phyloP scores from a whole-genome alignment of 2,797 vertebrate species.

The Syndactyla subalaris region DNA sequence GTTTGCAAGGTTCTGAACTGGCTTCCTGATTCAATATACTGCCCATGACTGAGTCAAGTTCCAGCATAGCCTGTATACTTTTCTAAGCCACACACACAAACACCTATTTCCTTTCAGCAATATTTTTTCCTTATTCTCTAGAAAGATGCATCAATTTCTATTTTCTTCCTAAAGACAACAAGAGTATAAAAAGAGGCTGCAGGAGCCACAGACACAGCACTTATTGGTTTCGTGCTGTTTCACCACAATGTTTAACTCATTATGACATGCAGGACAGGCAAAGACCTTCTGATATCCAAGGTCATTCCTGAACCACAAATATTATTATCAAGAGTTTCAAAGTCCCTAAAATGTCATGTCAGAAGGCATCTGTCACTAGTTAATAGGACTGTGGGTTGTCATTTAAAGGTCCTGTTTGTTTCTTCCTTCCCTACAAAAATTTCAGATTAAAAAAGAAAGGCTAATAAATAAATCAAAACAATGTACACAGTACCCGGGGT shows the following conservation, averaged over 20 bases:
- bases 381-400: neutral
- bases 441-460: constrained; percentile 14
- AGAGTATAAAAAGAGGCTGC: neutral
- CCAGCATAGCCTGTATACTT: neutral
- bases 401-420: neutral
- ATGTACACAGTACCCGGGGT: neutral
- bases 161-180: neutral
- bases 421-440: neutral
- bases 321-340: neutral
- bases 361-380: constrained; percentile 20
- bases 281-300: constrained; percentile 5
- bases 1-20: neutral
- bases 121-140: neutral
- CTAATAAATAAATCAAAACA: constrained; percentile 28
- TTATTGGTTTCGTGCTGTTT: constrained; percentile 6
- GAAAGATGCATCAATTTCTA: neutral
- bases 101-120: neutral
- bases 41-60: neutral
- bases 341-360: constrained; percentile 27
- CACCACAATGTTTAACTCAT: constrained; percentile 13
- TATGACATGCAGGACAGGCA: neutral
- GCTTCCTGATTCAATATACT: neutral
- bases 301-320: constrained; percentile 16
- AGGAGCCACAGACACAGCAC: neutral
- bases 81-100: neutral